Evolutionary conservation across 2,797 vertebrate species (phyloP), one percentile per base, ranked within the genome.

Genomic region (Tauraco hartlaubi): DNA sequence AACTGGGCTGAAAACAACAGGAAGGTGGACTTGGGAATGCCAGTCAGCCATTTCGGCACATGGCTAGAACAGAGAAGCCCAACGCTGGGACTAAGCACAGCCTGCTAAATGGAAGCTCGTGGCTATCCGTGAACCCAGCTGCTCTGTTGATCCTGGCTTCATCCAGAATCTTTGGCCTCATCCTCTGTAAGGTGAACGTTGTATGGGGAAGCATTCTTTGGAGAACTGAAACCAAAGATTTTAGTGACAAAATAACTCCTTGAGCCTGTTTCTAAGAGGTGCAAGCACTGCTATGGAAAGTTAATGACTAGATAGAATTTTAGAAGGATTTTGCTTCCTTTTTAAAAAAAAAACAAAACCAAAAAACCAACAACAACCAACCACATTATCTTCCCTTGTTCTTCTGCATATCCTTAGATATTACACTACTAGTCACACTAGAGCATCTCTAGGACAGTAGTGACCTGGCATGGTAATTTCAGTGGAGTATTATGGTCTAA

Each of bases 1-100:
- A 91, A 96, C 28, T 5, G 44, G 44, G 52, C 69, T 91, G 88
- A 43, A 92, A 94, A 92, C 81, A 94, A 91, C 48, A 81, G 51
- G 85, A 93, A 89, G 93, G 92, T 94, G 80, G 90, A 82, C 55
- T 80, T 66, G 48, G 74, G 66, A 88, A 87, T 0, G 4, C 52
- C 44, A 69, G 83, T 58, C 66, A 59, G 80, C 69, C 79, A 80
- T 81, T 58, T 85, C 71, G 73, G 72, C 41, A 37, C 71, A 59
- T 5, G 22, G 61, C 54, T 54, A 31, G 23, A 63, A 62, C 17
- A 22, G 41, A 73, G 81, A 44, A 89, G 67, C 51, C 44, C 87
- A 85, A 19, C 52, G 3, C 56, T 35, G 41, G 55, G 59, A 79
- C 80, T 44, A 87, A 89, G 51, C 1, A 9, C 63, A 84, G 64